Evolutionary conservation across 23 tunicate species (phyloP).

Genomic region (Ciona savignyi): DNA sequence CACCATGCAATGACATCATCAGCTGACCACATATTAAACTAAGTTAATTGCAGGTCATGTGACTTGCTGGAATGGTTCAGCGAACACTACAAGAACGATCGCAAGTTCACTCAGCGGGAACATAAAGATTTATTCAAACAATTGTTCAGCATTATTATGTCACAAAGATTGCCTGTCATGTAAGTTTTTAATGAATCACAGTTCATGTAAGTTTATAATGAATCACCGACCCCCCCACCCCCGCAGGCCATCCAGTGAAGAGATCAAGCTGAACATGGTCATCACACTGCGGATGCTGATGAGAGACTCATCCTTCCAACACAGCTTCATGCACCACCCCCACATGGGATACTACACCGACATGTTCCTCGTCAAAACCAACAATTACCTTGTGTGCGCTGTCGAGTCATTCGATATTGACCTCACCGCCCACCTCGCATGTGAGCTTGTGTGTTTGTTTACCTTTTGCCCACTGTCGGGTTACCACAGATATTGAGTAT

Average conservation of each 20-base stretch:
- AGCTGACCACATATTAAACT: not conserved
- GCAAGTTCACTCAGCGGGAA: constrained; percentile 40
- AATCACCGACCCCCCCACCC: not conserved
- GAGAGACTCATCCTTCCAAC: constrained; percentile 60
- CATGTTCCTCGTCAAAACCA: constrained; percentile 36
- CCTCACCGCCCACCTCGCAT: constrained; percentile 40
- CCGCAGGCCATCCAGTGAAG: not conserved
- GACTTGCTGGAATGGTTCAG: constrained; percentile 82
- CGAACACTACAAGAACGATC: constrained; percentile 45
- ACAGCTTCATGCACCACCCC: constrained; percentile 16
- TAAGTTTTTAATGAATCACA: not conserved
- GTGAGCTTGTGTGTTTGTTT: constrained; percentile 9
- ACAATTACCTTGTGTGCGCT: constrained; percentile 40
- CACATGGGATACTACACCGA: constrained; percentile 41
- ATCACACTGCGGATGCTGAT: constrained; percentile 65
- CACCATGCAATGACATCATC: too few relatives aligned
- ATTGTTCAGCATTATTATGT: constrained; percentile 11
- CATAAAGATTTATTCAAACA: constrained; percentile 32
- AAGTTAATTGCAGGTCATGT: constrained; percentile 13
- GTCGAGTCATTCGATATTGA: constrained; percentile 48
- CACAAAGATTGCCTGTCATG: constrained; percentile 5
- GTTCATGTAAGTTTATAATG: too few relatives aligned
- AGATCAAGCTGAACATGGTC: constrained; percentile 26
- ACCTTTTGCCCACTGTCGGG: not conserved
- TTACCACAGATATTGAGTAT: too few relatives aligned